Evolutionary conservation across 2,113 vertebrate genomes (phyloP).

Genomic region (Ariopsis seemanni): DNA sequence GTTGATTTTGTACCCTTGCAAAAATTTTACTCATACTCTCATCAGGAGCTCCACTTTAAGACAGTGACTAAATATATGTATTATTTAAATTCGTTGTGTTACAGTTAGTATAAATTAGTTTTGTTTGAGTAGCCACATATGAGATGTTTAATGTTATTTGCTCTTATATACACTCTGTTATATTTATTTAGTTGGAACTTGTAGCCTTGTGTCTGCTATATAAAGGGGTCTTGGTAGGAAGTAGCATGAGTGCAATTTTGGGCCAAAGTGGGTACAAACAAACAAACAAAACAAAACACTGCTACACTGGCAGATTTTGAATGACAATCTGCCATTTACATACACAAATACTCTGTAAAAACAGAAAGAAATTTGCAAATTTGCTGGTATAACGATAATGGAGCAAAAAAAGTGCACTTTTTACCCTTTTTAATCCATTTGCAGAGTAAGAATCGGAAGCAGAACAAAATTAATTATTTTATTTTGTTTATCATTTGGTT

Average conservation of each 20-base stretch:
- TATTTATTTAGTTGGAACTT: no score
- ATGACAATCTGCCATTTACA: not conserved
- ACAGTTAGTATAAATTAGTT: no score
- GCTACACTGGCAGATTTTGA: not conserved
- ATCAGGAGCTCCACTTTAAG: no score
- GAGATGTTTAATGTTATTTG: no score
- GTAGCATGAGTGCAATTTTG: not conserved
- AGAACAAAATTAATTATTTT: not conserved
- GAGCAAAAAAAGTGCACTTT: not conserved
- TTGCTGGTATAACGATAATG: not conserved
- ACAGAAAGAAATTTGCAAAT: no score
- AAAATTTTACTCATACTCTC: no score
- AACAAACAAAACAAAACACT: not conserved
- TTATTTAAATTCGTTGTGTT: no score
- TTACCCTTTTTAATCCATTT: not conserved
- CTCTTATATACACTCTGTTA: no score
- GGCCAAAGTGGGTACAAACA: not conserved
- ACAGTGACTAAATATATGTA: no score
- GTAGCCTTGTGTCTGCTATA: not conserved
- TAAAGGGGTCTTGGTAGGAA: not conserved
- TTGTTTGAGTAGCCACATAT: not conserved
- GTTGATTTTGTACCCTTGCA: no score
- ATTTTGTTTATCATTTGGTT: not conserved
- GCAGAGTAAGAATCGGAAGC: not conserved
- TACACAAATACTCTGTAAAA: not conserved